Evolutionary conservation across 2,113 vertebrate genomes (phyloP), one percentile per base, ranked within the genome.

Genomic region (Piaya cayana): DNA sequence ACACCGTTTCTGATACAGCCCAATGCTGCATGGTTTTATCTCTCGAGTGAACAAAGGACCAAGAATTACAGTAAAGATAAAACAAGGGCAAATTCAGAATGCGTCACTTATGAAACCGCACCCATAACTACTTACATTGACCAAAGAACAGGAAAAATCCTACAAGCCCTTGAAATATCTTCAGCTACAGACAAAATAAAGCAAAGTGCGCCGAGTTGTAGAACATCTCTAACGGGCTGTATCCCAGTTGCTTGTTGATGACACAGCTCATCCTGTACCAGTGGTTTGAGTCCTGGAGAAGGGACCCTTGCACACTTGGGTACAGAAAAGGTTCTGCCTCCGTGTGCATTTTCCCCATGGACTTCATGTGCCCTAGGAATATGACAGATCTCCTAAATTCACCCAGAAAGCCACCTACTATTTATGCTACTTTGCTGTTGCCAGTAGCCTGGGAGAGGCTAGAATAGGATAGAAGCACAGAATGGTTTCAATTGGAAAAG

Each of bases 351-450:
- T 74, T 25, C 56, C 37, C 71, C 60, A 4, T 1, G 8, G 78
- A 45, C 29, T 39, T 39, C 87, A 58, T 16, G 9, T 18, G 32
- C 55, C 30, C 42, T 5, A 15, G 15, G 3, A 36, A 78, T 7
- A 11, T 1, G 14, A 36, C 0, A 0, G 11, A 47, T 12, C 29
- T 75, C 47, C 47, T 23, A 21, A 49, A 42, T 13, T 21, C 47
- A 68, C 39, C 58, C 52, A 22, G 26, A 71, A 56, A 64, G 25
- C 68, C 7, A 3, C 47, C 30, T 60, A 5, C 12, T 47, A 3
- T 39, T 72, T 5, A 65, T 17, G 43, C 20, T n/a, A 15, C 32
- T 84, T 9, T 64, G 70, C 69, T 23, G 34, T 3, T 47, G 32
- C 50, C 79, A 39, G 47, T 3, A 39, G 47, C 47, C 72, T 60